phyloP scores from a whole-genome alignment of 2,113 vertebrate genomes.

The Gallinago paraguaiae region DNA sequence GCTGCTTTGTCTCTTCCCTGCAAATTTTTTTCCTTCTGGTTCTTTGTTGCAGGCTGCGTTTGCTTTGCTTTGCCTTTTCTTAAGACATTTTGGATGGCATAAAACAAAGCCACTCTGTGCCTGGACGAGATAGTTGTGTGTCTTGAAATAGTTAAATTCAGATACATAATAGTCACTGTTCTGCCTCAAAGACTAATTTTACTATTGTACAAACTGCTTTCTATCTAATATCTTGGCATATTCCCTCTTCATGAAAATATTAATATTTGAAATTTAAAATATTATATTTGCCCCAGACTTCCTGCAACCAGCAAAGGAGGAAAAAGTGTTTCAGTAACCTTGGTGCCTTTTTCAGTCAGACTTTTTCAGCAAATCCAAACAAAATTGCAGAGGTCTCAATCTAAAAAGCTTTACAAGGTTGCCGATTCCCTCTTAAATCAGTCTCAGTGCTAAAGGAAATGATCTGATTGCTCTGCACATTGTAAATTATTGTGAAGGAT shows the following conservation, averaged over 20 bases:
- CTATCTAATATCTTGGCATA: neutral
- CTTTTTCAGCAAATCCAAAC: neutral
- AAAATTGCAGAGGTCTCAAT: neutral
- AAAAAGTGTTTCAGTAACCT: neutral
- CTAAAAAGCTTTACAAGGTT: neutral
- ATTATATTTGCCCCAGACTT: neutral
- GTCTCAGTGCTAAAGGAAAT: neutral
- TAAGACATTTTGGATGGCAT: neutral
- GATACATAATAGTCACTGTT: neutral
- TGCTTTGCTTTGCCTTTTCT: neutral
- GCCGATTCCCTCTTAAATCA: neutral
- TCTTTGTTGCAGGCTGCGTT: neutral
- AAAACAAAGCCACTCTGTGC: neutral
- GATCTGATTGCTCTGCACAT: neutral
- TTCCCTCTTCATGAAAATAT: neutral
- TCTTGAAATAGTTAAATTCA: neutral
- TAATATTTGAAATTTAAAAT: constrained; percentile 3
- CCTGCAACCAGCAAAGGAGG: neutral
- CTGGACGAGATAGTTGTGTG: neutral
- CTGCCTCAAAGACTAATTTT: neutral
- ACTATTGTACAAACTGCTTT: neutral
- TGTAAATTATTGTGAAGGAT: neutral
- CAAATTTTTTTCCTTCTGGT: neutral
- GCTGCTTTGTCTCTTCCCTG: neutral
- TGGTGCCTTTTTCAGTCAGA: neutral